Conservation (phyloP, 2,113 vertebrate genomes). For the Hystrix cristata region DNA sequence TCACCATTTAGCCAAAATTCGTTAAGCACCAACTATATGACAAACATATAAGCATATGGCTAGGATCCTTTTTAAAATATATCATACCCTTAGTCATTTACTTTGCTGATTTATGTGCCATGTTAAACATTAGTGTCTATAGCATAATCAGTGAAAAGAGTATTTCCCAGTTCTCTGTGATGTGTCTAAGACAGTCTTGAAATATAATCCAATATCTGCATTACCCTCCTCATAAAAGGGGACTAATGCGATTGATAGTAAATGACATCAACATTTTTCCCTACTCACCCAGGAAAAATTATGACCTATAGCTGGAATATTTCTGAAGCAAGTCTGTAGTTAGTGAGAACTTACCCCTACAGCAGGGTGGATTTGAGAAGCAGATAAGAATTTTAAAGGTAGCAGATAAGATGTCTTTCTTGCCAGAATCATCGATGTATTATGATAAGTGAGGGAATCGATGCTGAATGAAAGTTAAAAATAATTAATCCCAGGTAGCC, state of each 20-base stretch:
- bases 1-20: slow-evolving; percentile 58
- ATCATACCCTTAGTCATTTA: slow-evolving; percentile 44
- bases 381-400: not conserved
- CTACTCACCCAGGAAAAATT: slow-evolving; percentile 61
- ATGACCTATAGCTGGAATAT: slow-evolving; percentile 27
- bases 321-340: slow-evolving; percentile 43
- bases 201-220: slow-evolving; percentile 60
- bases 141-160: slow-evolving; percentile 73
- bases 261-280: slow-evolving; percentile 60
- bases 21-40: not conserved
- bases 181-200: slow-evolving; percentile 59
- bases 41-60: not conserved
- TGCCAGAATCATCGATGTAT: not conserved
- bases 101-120: slow-evolving; percentile 54
- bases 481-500: not conserved
- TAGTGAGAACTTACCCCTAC: not conserved
- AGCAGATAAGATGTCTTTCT: slow-evolving; percentile 19
- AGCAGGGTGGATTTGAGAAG: not conserved
- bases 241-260: slow-evolving; percentile 25
- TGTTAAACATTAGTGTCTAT: slow-evolving; percentile 63
- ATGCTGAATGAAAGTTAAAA: slow-evolving; percentile 11
- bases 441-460: not conserved
- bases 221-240: slow-evolving; percentile 66
- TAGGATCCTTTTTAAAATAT: slow-evolving; percentile 45
- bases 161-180: slow-evolving; percentile 54